Evolutionary conservation across 2,113 vertebrate genomes (phyloP).

Genomic region (Istiophorus platypterus): DNA sequence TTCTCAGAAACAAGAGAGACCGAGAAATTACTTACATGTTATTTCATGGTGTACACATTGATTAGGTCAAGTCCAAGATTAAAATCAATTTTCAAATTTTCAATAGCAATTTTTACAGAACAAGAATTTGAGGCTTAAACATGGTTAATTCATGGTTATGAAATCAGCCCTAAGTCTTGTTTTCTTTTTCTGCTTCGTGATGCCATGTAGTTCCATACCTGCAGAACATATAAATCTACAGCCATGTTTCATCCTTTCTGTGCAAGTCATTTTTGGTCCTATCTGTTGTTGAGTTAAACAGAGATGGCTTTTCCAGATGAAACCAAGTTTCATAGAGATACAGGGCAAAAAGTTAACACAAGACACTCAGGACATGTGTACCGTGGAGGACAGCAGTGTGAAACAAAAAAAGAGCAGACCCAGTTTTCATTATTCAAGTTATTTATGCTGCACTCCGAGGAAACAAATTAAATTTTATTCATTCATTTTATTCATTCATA

Average conservation of each 20-base stretch:
- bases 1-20: background rate
- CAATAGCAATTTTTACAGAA: background rate
- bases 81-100: constrained; percentile 12
- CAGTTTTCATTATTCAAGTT: constrained; percentile 3
- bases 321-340: constrained; percentile 2
- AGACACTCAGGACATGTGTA: background rate
- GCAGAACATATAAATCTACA: constrained; percentile 38
- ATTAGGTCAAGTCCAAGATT: background rate
- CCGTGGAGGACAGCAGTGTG: background rate
- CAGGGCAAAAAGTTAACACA: background rate
- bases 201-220: constrained; percentile 27
- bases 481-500: no score
- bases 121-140: background rate
- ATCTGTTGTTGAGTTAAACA: constrained; percentile 7
- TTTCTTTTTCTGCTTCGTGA: background rate
- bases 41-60: background rate
- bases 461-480: constrained; percentile 35
- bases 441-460: constrained; percentile 1
- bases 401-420: background rate
- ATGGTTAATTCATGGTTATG: constrained; percentile 4
- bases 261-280: constrained; percentile 39
- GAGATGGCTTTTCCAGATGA: constrained; percentile 56
- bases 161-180: background rate
- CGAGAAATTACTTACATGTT: background rate
- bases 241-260: constrained; percentile 36